Evolutionary conservation across 1,140 invertebrate species (phyloP).

Genomic region (Philopotamus ludificatus): DNA sequence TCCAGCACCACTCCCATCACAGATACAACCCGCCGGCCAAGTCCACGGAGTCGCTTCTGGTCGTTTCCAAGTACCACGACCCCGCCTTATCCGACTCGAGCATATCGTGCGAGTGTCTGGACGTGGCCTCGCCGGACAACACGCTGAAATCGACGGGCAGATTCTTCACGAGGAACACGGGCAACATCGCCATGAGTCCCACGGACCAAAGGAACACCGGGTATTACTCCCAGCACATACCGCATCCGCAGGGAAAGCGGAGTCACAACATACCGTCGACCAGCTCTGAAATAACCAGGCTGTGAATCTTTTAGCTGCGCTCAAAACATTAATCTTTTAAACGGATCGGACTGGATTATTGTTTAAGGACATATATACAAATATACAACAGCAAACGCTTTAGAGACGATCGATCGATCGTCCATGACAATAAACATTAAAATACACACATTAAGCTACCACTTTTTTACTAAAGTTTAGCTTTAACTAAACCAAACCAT

Average conservation of each 20-base stretch:
- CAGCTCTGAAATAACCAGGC: slow-evolving; percentile 35
- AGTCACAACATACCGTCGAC: slow-evolving; percentile 33
- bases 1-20: slow-evolving; percentile 54
- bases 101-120: slow-evolving; percentile 67
- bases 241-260: slow-evolving; percentile 23
- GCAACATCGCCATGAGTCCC: slow-evolving; percentile 23
- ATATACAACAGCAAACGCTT: no score
- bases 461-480: no score
- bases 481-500: no score
- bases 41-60: slow-evolving; percentile 74
- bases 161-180: slow-evolving; percentile 19
- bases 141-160: slow-evolving; percentile 33
- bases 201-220: slow-evolving; percentile 30
- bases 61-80: slow-evolving; percentile 61
- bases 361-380: no score
- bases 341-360: no score
- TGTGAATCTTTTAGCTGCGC: slow-evolving; percentile 23
- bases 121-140: slow-evolving; percentile 46
- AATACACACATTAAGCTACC: no score
- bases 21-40: slow-evolving; percentile 61
- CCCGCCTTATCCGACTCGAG: slow-evolving; percentile 63
- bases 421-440: no score
- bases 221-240: slow-evolving; percentile 35
- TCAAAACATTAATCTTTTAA: background rate
- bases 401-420: no score